A percentile compares a stretch with the other conserved stretches of the same genome.
Conservation (phyloP, 1,140 invertebrate species). For the Propsilocerus akamusi region DNA sequence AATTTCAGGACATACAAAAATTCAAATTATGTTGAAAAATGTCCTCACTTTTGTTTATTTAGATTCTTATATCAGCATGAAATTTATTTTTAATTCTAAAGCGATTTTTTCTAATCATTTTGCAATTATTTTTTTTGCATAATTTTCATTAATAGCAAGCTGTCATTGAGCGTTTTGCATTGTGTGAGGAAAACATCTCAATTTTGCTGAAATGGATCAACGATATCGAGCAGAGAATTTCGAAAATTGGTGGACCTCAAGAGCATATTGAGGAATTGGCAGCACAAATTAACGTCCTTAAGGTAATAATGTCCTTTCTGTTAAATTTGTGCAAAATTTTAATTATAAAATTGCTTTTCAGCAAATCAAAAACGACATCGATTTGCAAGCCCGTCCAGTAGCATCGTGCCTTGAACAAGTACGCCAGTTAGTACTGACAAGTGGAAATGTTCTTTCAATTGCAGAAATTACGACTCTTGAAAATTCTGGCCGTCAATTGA, state of each 20-base stretch:
- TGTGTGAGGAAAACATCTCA: constrained; percentile 65
- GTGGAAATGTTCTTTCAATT: constrained; percentile 71
- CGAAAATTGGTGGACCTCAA: constrained; percentile 70
- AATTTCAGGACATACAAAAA: no score
- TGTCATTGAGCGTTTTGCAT: constrained; percentile 82
- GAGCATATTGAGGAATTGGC: constrained; percentile 75
- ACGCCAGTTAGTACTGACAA: constrained; percentile 73
- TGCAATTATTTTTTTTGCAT: constrained; percentile 15
- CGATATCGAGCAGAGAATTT: constrained; percentile 69
- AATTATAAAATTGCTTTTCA: constrained; percentile 23
- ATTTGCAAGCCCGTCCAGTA: constrained; percentile 68
- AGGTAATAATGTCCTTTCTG: constrained; percentile 31
- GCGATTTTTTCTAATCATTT: constrained; percentile 5
- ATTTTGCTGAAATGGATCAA: constrained; percentile 77
- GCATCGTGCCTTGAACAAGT: constrained; percentile 79
- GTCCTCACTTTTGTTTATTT: not conserved
- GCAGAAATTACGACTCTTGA: constrained; percentile 71
- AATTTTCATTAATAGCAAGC: constrained; percentile 54
- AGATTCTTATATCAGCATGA: not conserved
- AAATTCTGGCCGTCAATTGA: constrained; percentile 62
- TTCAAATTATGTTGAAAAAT: no score
- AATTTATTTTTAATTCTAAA: not conserved
- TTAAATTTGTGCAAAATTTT: not conserved
- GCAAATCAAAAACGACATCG: constrained; percentile 81
- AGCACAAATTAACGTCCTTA: constrained; percentile 75